Evolutionary conservation across 2,797 vertebrate species (phyloP), one percentile per base, ranked within the genome.

Genomic region (Sebastes steindachneri): DNA sequence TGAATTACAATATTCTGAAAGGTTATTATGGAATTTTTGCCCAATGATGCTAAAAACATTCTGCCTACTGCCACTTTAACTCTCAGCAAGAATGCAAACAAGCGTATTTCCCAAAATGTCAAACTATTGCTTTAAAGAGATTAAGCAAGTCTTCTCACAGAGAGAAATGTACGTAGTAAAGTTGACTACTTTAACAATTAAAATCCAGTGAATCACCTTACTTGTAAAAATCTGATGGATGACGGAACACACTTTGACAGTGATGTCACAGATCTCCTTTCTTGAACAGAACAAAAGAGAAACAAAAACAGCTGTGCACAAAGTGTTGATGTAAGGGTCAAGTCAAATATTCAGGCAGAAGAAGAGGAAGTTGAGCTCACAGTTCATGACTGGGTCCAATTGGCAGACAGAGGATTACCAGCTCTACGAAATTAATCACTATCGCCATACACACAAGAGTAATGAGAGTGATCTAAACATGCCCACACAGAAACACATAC

Each of bases 341-440:
- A 17, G 6, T 71, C 19, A 75, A 83, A 67, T 19, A 31, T 41
- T 69, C n/a, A 45, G 5, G 10, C 12, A 12, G 12, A 68, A 25
- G 7, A 31, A 53, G 19, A 64, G 3, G 17, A 59, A 53, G 9
- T 37, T 70, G 2, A 53, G 89, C 89, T 88, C 73, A 95, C 94
- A 89, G 71, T 77, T 93, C 80, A 84, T 92, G 89, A 76, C 86
- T 91, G 17, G 68, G 83, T 82, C 81, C 86, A 2, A 89, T 33
- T 15, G 71, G 59, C 23, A 85, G 19, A 60, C 17, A 60, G 23
- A 54, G 0, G 1, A 85, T 41, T 29, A 87, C 9, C 17, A 55
- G 74, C 59, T 83, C 62, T 26, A 76, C 9, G 1, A 84, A 21
- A 60, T 75, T 59, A 57, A 86, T 28, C 11, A 5, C 12, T 35